Percentiles rank a stretch among this genome's conserved stretches.
Conservation (phyloP, 2,888 invertebrate genomes). For the Piscicola geometra region DNA sequence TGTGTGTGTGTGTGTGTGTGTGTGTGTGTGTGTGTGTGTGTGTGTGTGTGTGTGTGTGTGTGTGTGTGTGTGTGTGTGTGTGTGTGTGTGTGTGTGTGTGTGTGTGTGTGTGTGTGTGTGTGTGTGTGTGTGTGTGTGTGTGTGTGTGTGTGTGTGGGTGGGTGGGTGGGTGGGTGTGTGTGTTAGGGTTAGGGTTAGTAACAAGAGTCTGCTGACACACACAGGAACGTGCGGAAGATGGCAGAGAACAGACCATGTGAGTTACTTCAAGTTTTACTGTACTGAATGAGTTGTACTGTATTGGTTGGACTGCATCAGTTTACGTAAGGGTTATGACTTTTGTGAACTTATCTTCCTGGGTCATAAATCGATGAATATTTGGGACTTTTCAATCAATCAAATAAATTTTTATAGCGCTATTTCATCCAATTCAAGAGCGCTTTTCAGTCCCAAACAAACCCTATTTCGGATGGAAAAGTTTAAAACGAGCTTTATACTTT, state of each 20-base stretch:
- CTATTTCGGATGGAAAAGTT: too few species aligned
- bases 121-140: neutral
- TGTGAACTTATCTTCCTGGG: too few species aligned
- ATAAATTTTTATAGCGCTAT: too few species aligned
- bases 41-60: neutral
- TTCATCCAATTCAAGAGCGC: too few species aligned
- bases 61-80: neutral
- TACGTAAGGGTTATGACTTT: too few species aligned
- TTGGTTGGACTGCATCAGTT: too few species aligned
- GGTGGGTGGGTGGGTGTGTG: neutral
- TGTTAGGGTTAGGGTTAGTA: neutral
- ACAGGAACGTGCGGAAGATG: constrained; percentile 29
- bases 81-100: neutral
- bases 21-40: neutral
- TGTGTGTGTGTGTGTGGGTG: neutral
- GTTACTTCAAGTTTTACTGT: too few species aligned
- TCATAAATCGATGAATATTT: too few species aligned
- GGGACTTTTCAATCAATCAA: too few species aligned
- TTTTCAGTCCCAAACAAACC: too few species aligned
- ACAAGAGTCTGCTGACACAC: neutral
- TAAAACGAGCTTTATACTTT: too few species aligned
- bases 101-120: neutral
- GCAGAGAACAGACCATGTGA: constrained; percentile 30
- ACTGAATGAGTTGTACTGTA: too few species aligned
- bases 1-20: neutral